A percentile compares a stretch with the other conserved stretches of the same genome.
Evolutionary conservation across 2,113 vertebrate species (phyloP).

Genomic region (Apistogramma diplotaenia): DNA sequence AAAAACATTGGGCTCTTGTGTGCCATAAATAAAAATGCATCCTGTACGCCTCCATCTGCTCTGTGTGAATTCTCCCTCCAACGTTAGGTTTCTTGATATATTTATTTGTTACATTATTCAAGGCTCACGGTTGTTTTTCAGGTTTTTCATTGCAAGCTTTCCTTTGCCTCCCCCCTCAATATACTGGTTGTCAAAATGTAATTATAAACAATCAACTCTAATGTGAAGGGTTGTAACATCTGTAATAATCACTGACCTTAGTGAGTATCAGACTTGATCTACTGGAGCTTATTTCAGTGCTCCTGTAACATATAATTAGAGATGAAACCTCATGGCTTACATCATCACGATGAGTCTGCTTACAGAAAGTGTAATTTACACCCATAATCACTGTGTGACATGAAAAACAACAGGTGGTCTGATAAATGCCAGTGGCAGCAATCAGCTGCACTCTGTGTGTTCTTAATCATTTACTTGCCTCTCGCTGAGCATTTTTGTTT

Average conservation of each 20-base stretch:
- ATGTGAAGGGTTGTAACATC: neutral
- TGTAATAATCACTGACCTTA: neutral
- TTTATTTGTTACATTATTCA: neutral
- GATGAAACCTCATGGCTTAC: neutral
- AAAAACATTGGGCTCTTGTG: neutral
- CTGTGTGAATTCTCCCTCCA: slow-evolving; percentile 3
- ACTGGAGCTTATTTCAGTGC: neutral
- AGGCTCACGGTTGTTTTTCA: neutral
- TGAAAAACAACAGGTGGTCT: neutral
- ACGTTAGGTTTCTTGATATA: neutral
- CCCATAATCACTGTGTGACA: neutral
- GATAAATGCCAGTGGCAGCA: neutral
- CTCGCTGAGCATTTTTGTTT: neutral
- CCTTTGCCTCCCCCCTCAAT: neutral
- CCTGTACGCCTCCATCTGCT: slow-evolving; percentile 15
- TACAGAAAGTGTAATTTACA: neutral
- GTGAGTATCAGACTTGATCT: neutral
- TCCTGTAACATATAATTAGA: neutral
- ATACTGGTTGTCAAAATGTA: neutral
- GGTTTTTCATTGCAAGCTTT: neutral
- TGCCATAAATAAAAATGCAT: slow-evolving; percentile 1
- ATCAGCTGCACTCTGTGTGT: neutral
- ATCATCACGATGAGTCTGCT: neutral
- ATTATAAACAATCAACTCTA: neutral
- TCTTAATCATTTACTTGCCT: neutral